Conservation (phyloP, 2,888 invertebrate genomes). For the Acronicta leporina region DNA sequence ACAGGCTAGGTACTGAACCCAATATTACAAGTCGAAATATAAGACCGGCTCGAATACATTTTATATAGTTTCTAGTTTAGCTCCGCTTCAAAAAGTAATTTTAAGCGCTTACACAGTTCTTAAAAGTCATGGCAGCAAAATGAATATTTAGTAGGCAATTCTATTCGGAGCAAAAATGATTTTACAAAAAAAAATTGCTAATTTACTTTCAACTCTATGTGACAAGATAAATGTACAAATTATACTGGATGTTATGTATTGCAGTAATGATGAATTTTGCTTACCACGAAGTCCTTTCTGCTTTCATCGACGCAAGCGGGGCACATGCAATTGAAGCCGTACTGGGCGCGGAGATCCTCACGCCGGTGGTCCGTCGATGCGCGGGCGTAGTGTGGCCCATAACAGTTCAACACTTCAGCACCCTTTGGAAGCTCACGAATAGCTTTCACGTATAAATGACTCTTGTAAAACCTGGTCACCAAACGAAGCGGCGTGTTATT, state of each 20-base stretch:
- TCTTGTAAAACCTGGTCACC: slow-evolving; percentile 91
- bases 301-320: slow-evolving; percentile 88
- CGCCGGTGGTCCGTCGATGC: slow-evolving; percentile 90
- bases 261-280: slow-evolving; percentile 27
- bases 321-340: slow-evolving; percentile 94
- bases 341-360: slow-evolving; percentile 90
- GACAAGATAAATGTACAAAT: not conserved
- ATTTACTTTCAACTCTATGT: slow-evolving; percentile 4
- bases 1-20: too few species aligned
- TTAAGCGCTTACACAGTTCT: not conserved
- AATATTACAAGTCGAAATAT: too few species aligned
- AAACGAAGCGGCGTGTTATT: not conserved
- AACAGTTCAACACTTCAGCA: slow-evolving; percentile 95
- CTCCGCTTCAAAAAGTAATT: too few species aligned
- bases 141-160: not conserved
- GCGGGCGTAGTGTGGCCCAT: slow-evolving; percentile 93
- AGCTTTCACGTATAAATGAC: slow-evolving; percentile 91
- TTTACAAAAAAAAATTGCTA: slow-evolving; percentile 2
- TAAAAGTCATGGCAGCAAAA: not conserved
- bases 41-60: too few species aligned
- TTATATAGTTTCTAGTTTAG: too few species aligned
- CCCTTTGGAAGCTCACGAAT: slow-evolving; percentile 90
- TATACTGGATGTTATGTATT: too few species aligned
- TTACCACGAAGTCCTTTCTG: slow-evolving; percentile 75
- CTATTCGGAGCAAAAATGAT: not conserved